Percentiles rank a stretch among this genome's conserved stretches.
Evolutionary conservation across 2,797 vertebrate species (phyloP).

Genomic region (Loriculus beryllinus): DNA sequence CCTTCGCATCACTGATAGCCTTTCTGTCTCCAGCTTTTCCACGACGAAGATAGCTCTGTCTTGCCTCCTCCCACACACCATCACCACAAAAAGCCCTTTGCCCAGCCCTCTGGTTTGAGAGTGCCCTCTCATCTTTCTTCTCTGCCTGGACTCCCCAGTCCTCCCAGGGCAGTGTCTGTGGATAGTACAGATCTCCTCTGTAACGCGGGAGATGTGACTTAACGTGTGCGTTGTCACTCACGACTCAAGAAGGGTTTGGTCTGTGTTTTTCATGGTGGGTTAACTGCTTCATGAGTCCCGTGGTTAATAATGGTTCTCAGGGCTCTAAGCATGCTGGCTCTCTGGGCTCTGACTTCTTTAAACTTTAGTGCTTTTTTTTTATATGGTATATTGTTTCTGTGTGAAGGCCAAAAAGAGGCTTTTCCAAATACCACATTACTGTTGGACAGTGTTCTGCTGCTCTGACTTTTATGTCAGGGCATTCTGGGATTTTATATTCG

Average conservation of each 20-base stretch:
- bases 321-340: neutral
- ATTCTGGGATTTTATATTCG: neutral
- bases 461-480: neutral
- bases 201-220: neutral
- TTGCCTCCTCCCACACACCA: neutral
- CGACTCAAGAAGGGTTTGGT: neutral
- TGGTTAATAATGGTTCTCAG: neutral
- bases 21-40: neutral
- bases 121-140: neutral
- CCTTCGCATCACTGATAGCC: rapidly evolving
- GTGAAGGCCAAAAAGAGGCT: neutral
- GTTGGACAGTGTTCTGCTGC: neutral
- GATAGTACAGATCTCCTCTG: neutral
- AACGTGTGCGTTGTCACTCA: neutral
- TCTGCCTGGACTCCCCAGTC: neutral
- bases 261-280: neutral
- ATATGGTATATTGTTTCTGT: neutral
- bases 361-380: neutral
- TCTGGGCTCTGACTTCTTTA: neutral
- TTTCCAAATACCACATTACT: neutral
- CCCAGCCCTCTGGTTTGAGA: neutral
- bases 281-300: neutral
- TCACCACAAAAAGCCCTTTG: neutral
- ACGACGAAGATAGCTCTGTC: neutral
- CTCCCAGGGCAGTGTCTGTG: neutral